phyloP scores from a whole-genome alignment of 2,888 invertebrate genomes.

The Cinara cedri region DNA sequence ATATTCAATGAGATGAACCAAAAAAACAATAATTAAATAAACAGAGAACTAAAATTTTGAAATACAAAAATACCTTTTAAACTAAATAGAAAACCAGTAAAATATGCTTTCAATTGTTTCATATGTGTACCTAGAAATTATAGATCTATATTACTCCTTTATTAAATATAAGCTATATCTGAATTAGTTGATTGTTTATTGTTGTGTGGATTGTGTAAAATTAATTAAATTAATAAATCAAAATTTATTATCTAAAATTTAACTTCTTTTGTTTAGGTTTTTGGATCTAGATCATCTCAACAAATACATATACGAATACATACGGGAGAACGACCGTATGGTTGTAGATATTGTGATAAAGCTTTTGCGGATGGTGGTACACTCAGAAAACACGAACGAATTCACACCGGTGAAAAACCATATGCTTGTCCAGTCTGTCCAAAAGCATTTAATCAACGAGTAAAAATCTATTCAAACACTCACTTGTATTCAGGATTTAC shows the following conservation, averaged over 20 bases:
- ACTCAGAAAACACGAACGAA: constrained; percentile 81
- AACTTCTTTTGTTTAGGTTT: constrained; percentile 62
- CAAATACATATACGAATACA: constrained; percentile 87
- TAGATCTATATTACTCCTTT: too few species aligned
- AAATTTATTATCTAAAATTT: background rate
- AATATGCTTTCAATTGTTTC: too few species aligned
- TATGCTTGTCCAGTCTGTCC: constrained; percentile 87
- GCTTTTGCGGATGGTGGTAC: constrained; percentile 89
- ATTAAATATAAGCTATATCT: too few species aligned
- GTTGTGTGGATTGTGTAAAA: too few species aligned
- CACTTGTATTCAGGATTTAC: background rate
- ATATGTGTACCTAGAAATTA: too few species aligned
- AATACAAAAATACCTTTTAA: too few species aligned
- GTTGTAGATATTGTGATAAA: constrained; percentile 86
- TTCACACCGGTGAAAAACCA: constrained; percentile 84
- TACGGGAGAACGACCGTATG: constrained; percentile 83
- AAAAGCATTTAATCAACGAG: constrained; percentile 80
- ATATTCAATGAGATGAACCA: too few species aligned
- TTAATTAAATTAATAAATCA: too few species aligned
- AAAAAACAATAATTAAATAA: too few species aligned
- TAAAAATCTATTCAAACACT: constrained; percentile 57
- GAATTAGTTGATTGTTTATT: too few species aligned
- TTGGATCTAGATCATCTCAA: constrained; percentile 70
- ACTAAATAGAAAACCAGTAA: too few species aligned
- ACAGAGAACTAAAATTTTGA: too few species aligned